Evolutionary conservation across 2,113 vertebrate species (phyloP).

Genomic region (Arizona elegans): DNA sequence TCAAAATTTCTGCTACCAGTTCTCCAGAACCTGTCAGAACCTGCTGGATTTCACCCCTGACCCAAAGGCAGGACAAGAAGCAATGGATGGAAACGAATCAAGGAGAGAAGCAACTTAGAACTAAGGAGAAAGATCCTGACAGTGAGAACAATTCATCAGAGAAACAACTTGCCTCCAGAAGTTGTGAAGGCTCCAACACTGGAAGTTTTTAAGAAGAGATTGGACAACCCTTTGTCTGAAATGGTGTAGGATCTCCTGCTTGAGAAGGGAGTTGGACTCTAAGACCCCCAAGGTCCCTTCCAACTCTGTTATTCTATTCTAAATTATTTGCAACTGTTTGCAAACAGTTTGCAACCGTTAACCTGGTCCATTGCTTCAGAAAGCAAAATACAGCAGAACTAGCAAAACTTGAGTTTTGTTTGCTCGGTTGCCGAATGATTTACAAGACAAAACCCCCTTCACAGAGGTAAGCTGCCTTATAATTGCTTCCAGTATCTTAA

Average conservation of each 20-base stretch:
- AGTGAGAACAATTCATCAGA: not conserved
- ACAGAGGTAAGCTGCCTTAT: not conserved
- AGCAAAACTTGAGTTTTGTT: too few relatives aligned
- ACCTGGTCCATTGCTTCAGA: not conserved
- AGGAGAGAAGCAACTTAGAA: too few relatives aligned
- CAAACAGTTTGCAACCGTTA: too few relatives aligned
- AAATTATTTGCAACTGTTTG: not conserved
- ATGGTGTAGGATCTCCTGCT: not conserved
- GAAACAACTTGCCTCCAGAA: not conserved
- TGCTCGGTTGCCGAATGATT: not conserved
- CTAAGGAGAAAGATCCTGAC: not conserved
- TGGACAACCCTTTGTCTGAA: not conserved
- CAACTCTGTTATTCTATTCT: not conserved
- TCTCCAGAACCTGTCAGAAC: too few relatives aligned
- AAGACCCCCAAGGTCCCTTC: not conserved
- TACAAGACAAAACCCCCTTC: not conserved
- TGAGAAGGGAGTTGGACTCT: not conserved
- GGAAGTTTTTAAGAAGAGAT: not conserved
- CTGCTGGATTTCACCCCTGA: too few relatives aligned
- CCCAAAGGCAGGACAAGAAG: too few relatives aligned
- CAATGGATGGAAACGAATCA: too few relatives aligned
- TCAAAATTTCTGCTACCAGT: too few relatives aligned
- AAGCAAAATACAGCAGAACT: not conserved
- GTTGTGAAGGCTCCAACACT: not conserved
- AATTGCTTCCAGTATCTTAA: slow-evolving; percentile 22